Evolutionary conservation across 2,888 invertebrate genomes (phyloP).

Genomic region (Ariolimax columbianus): DNA sequence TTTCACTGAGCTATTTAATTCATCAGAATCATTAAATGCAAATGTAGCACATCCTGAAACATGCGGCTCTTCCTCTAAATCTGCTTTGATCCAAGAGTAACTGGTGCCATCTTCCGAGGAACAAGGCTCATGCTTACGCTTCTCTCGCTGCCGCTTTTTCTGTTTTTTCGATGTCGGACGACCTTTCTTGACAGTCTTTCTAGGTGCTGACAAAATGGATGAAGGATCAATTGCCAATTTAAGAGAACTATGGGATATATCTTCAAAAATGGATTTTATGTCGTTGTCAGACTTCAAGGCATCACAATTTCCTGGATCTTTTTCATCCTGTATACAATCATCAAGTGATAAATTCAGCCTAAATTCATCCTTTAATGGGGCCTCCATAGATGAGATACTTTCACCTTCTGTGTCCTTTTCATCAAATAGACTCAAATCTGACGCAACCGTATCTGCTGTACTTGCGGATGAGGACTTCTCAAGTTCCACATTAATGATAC

Average conservation of each 20-base stretch:
- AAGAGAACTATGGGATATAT: neutral
- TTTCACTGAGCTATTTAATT: neutral
- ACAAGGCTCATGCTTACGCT: slow-evolving; percentile 18
- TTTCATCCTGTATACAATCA: neutral
- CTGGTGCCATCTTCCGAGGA: neutral
- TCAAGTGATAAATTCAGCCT: neutral
- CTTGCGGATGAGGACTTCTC: neutral
- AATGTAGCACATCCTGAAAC: neutral
- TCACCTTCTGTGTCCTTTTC: neutral
- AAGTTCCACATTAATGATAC: neutral
- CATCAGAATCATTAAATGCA: neutral
- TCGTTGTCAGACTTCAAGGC: neutral
- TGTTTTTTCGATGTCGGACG: slow-evolving; percentile 39
- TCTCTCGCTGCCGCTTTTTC: slow-evolving; percentile 38
- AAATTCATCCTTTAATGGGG: neutral
- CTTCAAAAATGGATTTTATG: neutral
- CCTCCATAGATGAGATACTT: neutral
- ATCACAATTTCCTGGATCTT: neutral
- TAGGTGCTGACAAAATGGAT: slow-evolving; percentile 23
- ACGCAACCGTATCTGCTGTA: neutral
- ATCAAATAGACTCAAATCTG: neutral
- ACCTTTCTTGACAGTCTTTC: slow-evolving; percentile 41
- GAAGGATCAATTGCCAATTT: neutral
- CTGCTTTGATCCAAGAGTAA: neutral
- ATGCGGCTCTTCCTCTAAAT: neutral